Base-by-base conservation (phyloP, 2,797 vertebrate genomes). In the Salarias fasciatus region DNA sequence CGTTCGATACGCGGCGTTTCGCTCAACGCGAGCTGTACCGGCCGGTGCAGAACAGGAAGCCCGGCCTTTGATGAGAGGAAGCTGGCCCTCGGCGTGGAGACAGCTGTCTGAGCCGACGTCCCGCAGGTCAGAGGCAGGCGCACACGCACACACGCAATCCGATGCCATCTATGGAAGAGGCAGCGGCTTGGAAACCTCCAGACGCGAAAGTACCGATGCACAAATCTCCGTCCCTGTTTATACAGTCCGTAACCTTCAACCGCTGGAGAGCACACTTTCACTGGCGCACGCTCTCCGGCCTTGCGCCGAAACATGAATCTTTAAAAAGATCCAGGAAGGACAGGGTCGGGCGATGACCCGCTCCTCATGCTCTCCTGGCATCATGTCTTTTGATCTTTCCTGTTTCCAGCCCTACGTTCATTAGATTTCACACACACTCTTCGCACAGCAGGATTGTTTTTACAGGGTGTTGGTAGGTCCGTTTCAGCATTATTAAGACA, bases 31-130 rank as follows among this genome's bases (percentile, higher is more conserved):
- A n/a, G 50, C 53, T 54, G 53, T 44, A 63, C 53, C 44, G 38
- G 69, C 45, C 29, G 71, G 71, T 86, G 90, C 53, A 13, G 18
- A 65, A 79, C 95, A 96, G 95, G 95, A 97, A 96, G 91, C 93
- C 89, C 90, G 72, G 91, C 72, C 91, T 95, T 94, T 93, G 93
- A 94, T 88, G 89, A 88, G 93, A 95, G 95, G 95, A 96, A 95
- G 81, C 89, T 3, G 90, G 90, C 89, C 92, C 92, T 92, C 86
- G 86, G 92, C 77, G 89, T 94, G 94, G 95, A 96, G 95, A 96
- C 95, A 95, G 92, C 81, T 80, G 46, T 93, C 92, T 94, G 92
- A 89, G 86, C 82, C 76, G 43, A 70, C 85, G 83, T 89, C 81
- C 77, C 62, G 86, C 88, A 88, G 93, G 91, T 94, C 94, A 95